Base-by-base conservation (phyloP, 2,113 vertebrate genomes). In the Otolemur garnettii region DNA sequence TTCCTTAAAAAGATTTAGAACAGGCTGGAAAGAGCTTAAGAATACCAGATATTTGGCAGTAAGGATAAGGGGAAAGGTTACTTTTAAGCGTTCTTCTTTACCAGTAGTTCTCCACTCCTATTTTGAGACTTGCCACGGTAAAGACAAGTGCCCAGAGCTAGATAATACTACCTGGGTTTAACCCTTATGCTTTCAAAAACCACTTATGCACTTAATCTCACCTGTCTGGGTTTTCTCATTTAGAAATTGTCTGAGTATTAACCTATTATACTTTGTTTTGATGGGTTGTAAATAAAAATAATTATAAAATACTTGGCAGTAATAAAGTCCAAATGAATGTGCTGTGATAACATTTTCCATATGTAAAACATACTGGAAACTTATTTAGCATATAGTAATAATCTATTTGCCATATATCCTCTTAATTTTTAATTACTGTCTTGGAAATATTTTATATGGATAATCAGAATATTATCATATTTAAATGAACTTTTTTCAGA, bases 401-500 rank as follows among this genome's bases (percentile, higher is more conserved):
- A 53, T 5, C 7, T 64, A 53, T 83, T 62, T 83, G 33, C 19
- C 53, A 33, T 90, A 74, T 74, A 86, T 87, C 24, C 59, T 82
- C 69, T 82, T 95, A 60, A 30, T 35, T 89, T 28, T 81, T 95
- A 83, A 74, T 87, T 86, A 50, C n/a, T 96, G 88, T 72, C 86
- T 93, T 95, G n/a, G 71, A 80, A 94, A 71, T 83, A 50, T 60
- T 89, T 95, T 75, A 60, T 33, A 45, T 80, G 42, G 42, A 81
- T 93, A 38, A 84, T 94, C 12, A 66, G 87, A 71, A 92, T 91
- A 24, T 85, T 21, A 94, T 79, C 38, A 95, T 45, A 81, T 93
- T 91, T 91, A 95, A 94, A 88, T 91, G 38, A 96, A 79, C 22
- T 78, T 84, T 87, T 28, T 87, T 92, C n/a, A 87, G 75, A 74